Conservation (phyloP, 2,113 vertebrate species). For the Genyomyrus donnyi region DNA sequence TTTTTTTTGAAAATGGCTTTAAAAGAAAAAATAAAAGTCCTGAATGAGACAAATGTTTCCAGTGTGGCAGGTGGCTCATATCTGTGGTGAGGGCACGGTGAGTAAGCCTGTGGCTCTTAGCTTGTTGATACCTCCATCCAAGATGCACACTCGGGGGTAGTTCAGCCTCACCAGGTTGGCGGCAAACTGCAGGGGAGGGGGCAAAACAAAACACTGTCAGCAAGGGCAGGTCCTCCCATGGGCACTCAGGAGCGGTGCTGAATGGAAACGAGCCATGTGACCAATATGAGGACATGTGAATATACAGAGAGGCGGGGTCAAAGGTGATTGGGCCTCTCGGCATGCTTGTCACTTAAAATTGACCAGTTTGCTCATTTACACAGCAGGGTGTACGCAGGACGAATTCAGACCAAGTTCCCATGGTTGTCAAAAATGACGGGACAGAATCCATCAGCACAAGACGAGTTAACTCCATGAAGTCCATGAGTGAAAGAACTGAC, state of each 20-base stretch:
- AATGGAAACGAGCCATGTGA: neutral
- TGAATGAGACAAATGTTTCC: neutral
- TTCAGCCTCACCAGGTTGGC: constrained; percentile 83
- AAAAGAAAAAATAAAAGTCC: neutral
- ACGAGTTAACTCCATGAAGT: neutral
- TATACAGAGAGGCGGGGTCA: neutral
- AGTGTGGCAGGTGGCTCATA: constrained; percentile 54
- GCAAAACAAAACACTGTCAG: neutral
- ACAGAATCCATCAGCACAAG: neutral
- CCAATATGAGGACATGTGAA: neutral
- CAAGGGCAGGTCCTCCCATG: neutral
- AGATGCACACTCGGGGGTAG: constrained; percentile 81
- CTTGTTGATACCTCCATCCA: constrained; percentile 96
- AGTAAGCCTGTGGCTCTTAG: constrained; percentile 91
- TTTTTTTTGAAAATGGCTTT: neutral
- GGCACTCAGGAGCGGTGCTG: neutral
- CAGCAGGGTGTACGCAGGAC: neutral
- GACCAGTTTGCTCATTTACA: neutral
- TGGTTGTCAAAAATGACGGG: neutral
- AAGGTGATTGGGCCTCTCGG: neutral
- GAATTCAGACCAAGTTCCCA: neutral
- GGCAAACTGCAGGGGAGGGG: constrained; percentile 70
- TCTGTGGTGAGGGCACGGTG: constrained; percentile 90
- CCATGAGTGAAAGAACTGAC: neutral
- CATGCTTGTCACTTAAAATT: neutral